Evolutionary conservation across 1,140 invertebrate genomes (phyloP), one percentile per base, ranked within the genome.

Genomic region (Andricus grossulariae): DNA sequence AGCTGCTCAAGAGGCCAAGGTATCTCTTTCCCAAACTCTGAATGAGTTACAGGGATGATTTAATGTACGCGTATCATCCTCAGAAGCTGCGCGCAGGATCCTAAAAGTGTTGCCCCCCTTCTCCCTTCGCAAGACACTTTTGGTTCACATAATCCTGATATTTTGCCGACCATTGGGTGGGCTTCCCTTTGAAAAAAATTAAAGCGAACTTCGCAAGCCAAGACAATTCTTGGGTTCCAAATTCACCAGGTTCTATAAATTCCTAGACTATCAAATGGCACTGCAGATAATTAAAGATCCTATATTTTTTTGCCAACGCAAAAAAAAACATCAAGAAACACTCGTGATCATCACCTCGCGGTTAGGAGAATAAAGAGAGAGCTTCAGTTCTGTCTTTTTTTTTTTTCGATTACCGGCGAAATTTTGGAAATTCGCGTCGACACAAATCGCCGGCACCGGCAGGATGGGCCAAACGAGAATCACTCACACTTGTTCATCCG

Each of bases 401-500:
- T 57, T 15, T 25, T 60, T 60, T 1, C 51, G 51, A 32, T n/a
- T n/a, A 70, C 19, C 60, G 16, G 19, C 12, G 60, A 12, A 25
- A 70, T 70, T 70, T 70, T 39, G 6, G 25, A 10, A 71, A 51
- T 50, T 50, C 25, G 16, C 51, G 71, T 50, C 39, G 71, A 13
- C 32, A 66, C 60, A 21, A 66, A 21, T 66, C 32, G 25, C 60
- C 60, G 60, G 60, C n/a, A 55, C 39, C 19, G 18, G 13, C 1
- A 57, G 55, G 18, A 19, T 55, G 49, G 19, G 45, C n/a, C 57
- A 13, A 50, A 75, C 54, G 5, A 80, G 80, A 76, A 77, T 73
- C 57, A 80, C 75, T 73, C 77, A 85, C 81, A 76, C 80, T 84
- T 74, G 50, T 78, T 80, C 79, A 70, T 50, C 80, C 72, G 75